Percentiles rank a stretch among this genome's conserved stretches.
Conservation (phyloP, 2,797 vertebrate species). For the Dendrocincla tyrannina region DNA sequence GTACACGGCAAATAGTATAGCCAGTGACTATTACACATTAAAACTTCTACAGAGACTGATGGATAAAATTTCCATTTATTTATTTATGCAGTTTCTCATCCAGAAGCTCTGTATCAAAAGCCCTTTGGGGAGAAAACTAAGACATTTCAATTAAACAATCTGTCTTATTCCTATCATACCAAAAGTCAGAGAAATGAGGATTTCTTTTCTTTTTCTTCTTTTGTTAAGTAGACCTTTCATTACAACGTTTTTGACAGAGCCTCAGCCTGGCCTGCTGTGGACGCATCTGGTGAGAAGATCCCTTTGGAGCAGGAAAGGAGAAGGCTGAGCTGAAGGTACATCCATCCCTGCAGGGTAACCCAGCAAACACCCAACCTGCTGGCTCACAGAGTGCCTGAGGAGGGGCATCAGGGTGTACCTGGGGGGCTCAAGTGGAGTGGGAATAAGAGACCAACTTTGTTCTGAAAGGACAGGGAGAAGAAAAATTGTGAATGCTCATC, state of each 20-base stretch:
- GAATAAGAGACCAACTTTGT: neutral
- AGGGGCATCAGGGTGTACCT: neutral
- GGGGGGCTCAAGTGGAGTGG: neutral
- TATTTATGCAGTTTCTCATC: neutral
- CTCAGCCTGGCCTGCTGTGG: neutral
- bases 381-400: too few relatives aligned
- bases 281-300: neutral
- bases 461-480: neutral
- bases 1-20: neutral
- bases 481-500: neutral
- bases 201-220: neutral
- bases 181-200: neutral
- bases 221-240: neutral
- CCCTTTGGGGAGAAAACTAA: neutral
- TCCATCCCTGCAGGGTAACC: rapidly evolving
- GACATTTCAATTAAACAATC: neutral
- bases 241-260: neutral
- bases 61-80: neutral
- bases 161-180: neutral
- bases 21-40: neutral
- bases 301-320: neutral
- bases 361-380: neutral
- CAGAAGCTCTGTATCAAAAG: neutral
- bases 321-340: neutral
- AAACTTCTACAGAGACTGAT: neutral